Percentiles rank a stretch among this genome's conserved stretches.
phyloP scores from a whole-genome alignment of 2,113 vertebrate genomes.

The Saimiri boliviensis region DNA sequence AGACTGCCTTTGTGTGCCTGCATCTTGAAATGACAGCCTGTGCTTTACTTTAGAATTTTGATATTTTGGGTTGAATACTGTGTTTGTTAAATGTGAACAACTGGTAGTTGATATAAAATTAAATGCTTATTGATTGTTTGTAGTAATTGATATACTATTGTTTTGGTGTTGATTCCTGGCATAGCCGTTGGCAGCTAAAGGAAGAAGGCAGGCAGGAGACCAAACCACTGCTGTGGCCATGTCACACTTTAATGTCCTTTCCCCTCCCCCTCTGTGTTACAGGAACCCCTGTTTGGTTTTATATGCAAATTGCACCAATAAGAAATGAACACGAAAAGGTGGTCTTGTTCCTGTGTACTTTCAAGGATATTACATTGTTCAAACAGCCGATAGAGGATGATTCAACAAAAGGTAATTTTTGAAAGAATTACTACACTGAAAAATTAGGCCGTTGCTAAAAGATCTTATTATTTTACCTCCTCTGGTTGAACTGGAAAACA shows the following conservation, averaged over 20 bases:
- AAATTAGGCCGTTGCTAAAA: background rate
- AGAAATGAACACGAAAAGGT: constrained; percentile 98
- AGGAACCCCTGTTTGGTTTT: constrained; percentile 99
- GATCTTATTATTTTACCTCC: background rate
- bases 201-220: background rate
- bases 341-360: constrained; percentile 98
- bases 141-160: background rate
- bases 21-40: background rate
- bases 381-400: constrained; percentile 99
- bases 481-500: background rate
- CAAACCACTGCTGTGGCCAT: background rate
- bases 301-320: constrained; percentile 99
- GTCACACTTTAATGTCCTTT: background rate
- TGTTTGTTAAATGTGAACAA: background rate
- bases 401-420: constrained; percentile 92
- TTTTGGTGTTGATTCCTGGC: background rate
- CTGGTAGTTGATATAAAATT: background rate
- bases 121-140: background rate
- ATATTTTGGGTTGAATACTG: background rate
- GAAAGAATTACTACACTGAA: background rate
- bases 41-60: background rate
- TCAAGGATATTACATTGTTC: constrained; percentile 98
- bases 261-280: constrained; percentile 55
- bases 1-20: background rate
- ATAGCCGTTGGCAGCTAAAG: background rate